A percentile compares a stretch with the other conserved stretches of the same genome.
Conservation (phyloP, 2,113 vertebrate genomes). For the pig (Sus scrofa) region T2T-Sscrofa CM000816.6:4427501-4428000, state of each 20-base stretch:
- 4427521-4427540: background rate
- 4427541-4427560: background rate
- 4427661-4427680: background rate
- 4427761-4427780: background rate
- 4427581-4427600: background rate
- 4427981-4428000: background rate
- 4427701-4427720: background rate
- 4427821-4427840: background rate
- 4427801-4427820: fast-evolving
- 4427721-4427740: too few species aligned
- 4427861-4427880: background rate
- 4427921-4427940: background rate
- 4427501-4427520: too few species aligned
- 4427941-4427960: background rate
- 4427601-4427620: too few species aligned
- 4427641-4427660: background rate
- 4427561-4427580: fast-evolving
- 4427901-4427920: fast-evolving
- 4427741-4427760: background rate
- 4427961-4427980: background rate
- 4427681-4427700: background rate
- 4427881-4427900: fast-evolving
- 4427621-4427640: background rate
- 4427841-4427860: background rate
- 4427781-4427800: background rate